Conservation (phyloP, 2,797 vertebrate genomes). For the Pelobates cultripes region DNA sequence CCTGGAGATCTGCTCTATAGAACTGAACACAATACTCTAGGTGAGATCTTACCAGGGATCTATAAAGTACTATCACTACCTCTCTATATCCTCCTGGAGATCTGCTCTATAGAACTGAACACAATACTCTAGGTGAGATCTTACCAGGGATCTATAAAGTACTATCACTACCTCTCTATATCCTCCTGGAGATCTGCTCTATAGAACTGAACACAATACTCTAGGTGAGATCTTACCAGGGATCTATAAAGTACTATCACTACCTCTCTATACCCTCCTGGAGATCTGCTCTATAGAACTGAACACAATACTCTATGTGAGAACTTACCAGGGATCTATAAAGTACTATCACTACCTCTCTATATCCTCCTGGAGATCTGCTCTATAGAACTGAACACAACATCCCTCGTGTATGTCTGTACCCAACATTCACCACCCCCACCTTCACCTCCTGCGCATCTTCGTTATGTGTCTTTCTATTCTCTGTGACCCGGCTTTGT, state of each 20-base stretch:
- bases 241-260: not conserved
- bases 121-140: not conserved
- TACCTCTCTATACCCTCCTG: not conserved
- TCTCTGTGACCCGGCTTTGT: not conserved
- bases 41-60: too few species aligned
- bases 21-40: too few species aligned
- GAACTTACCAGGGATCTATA: conserved; percentile 29
- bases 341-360: conserved; percentile 8
- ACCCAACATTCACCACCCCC: too few species aligned
- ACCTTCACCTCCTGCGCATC: not conserved
- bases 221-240: not conserved
- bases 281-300: not conserved
- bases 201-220: not conserved
- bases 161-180: not conserved
- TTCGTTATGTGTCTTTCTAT: not conserved
- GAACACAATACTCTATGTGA: not conserved
- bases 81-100: too few species aligned
- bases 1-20: too few species aligned
- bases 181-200: not conserved
- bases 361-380: not conserved
- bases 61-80: too few species aligned
- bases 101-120: not conserved
- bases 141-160: not conserved
- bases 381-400: too few species aligned
- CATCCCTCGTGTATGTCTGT: too few species aligned